Evolutionary conservation across 2,888 invertebrate genomes (phyloP).

Genomic region (Cenopis cana): DNA sequence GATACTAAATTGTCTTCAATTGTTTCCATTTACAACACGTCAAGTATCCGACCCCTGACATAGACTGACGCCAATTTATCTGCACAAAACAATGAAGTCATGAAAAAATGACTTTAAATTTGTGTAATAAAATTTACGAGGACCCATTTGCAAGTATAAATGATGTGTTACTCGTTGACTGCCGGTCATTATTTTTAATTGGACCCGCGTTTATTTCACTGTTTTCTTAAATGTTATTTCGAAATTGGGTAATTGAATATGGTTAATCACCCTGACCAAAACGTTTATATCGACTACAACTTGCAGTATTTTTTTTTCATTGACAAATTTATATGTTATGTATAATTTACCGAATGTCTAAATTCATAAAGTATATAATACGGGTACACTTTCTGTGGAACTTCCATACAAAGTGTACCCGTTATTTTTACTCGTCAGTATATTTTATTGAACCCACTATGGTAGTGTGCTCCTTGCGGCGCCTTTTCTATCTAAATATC

Average conservation of each 20-base stretch:
- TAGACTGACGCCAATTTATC: conserved; percentile 3
- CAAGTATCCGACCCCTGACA: background rate
- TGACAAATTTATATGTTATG: too few relatives aligned
- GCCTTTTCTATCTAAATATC: too few relatives aligned
- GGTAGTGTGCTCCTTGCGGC: too few relatives aligned
- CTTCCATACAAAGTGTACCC: too few relatives aligned
- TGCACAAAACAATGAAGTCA: conserved; percentile 31
- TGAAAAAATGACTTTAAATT: conserved; percentile 21
- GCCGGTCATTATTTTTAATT: conserved; percentile 36
- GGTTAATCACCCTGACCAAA: background rate
- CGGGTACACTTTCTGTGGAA: too few relatives aligned
- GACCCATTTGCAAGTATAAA: conserved; percentile 35
- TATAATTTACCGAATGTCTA: too few relatives aligned
- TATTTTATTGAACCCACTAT: too few relatives aligned
- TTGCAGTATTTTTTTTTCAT: background rate
- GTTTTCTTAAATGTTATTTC: conserved; percentile 5
- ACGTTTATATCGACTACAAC: background rate
- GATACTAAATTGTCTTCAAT: background rate
- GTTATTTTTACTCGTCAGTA: too few relatives aligned
- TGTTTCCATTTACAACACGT: background rate
- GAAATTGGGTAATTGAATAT: conserved; percentile 3
- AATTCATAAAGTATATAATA: too few relatives aligned
- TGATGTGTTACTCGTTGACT: conserved; percentile 16
- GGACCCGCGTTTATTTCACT: conserved; percentile 21
- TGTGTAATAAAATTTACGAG: conserved; percentile 23